A percentile compares a stretch with the other conserved stretches of the same genome.
These are phyloP conservation scores for Ibidorhyncha struthersii DNA, from an alignment of 2,113 vertebrate genomes.

Conservation along the genomic window DNA sequence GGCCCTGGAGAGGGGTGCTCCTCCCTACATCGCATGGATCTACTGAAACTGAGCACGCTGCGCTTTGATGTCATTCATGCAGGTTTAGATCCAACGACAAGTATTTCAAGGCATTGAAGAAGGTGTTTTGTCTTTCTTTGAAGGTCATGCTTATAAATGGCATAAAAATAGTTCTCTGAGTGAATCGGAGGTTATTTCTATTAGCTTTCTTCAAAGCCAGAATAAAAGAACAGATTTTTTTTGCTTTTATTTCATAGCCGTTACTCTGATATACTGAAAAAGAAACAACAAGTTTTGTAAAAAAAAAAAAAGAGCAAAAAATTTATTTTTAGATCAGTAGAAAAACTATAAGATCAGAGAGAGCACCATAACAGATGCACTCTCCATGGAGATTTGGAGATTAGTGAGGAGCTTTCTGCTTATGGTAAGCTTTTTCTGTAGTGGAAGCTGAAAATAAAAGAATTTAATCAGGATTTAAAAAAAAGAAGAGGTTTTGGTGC, in stretches of 20 bases:
- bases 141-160: not conserved
- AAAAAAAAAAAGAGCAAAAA: not conserved
- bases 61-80: not conserved
- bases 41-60: fast-evolving
- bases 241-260: not conserved
- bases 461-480: not conserved
- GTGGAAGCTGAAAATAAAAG: not conserved
- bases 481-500: not conserved
- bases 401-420: conserved; percentile 16
- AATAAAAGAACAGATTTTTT: not conserved
- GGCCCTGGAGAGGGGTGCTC: not conserved
- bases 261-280: conserved; percentile 26
- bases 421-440: conserved; percentile 1
- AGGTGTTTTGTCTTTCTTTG: not conserved
- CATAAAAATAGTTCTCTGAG: not conserved
- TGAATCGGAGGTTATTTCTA: conserved; percentile 2
- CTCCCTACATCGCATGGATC: not conserved
- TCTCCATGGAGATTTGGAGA: conserved; percentile 34
- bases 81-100: not conserved
- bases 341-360: conserved; percentile 4
- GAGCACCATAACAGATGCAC: not conserved
- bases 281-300: not conserved
- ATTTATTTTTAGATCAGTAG: conserved; percentile 22
- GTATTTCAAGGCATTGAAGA: not conserved
- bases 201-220: not conserved